Base-by-base conservation (phyloP, 2,888 invertebrate species). In the Dryocosmus kuriphilus region DNA sequence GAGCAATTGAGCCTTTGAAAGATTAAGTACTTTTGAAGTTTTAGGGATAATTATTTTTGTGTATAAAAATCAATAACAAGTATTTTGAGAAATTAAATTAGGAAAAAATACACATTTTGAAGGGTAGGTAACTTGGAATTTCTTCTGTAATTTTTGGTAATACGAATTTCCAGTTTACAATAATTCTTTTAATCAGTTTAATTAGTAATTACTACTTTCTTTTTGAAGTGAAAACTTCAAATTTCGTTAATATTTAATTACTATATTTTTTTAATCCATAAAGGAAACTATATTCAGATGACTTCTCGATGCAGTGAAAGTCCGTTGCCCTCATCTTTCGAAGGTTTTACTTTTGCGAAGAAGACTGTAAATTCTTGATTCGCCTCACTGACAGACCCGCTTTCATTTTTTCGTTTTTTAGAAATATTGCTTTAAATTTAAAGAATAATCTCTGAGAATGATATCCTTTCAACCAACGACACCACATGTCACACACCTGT, bases 401-500 rank as follows among this genome's bases (percentile, higher is more conserved):
- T 27, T 57, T 24, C 6, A 14, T 57, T 24, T n/a, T 57, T 24
- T 41, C 9, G 1, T 46, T 46, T 67, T 67, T 46, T 27, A 19
- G 0, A n/a, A 19, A 19, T 4, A 32, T 51, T 51, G 9, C 30
- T 41, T 41, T n/a, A 11, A 46, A 46, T 27, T n/a, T n/a, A 51
- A 46, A 51, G n/a, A 51, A 71, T 71, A 32, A 30, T 11, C n/a
- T 30, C 32, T 51, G 30, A n/a, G 30, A 27, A 71, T 41, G 24
- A 41, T 41, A 67, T 71, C 30, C 51, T 71, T 46, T 71, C 51
- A n/a, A 24, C 57, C 16, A 57, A 16, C 24, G 14, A 57, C 4
- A 71, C 46, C 71, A 71, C 71, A 71, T 51, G 71, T n/a, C 71
- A 71, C 71, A 51, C 71, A 71, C 71, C 71, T 71, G 71, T 71